phyloP scores from a whole-genome alignment of 2,113 vertebrate genomes.

The Urocitellus parryii region DNA sequence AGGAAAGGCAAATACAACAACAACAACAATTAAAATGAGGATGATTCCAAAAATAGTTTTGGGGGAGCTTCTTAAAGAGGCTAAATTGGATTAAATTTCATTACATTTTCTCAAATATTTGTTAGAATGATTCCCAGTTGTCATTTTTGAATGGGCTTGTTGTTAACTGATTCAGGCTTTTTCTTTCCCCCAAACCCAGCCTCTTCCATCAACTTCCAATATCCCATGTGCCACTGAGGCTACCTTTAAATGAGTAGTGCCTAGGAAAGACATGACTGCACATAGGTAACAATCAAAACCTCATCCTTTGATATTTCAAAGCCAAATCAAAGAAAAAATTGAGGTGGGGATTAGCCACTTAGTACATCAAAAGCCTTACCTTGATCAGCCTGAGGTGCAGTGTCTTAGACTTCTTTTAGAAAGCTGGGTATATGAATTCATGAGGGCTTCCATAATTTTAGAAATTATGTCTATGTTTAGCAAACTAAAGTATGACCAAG shows the following conservation, averaged over 20 bases:
- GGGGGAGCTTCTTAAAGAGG: not conserved
- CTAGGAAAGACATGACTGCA: not conserved
- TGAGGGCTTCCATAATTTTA: not conserved
- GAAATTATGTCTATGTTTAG: not conserved
- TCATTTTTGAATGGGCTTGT: not conserved
- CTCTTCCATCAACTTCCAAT: not conserved
- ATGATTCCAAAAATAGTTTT: not conserved
- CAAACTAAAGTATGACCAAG: not conserved
- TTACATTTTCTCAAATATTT: constrained; percentile 15
- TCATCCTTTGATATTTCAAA: not conserved
- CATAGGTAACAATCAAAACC: not conserved
- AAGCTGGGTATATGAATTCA: not conserved
- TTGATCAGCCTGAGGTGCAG: accelerated
- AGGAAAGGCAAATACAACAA: not conserved
- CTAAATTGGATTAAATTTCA: not conserved
- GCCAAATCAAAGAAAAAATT: not conserved
- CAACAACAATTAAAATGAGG: not conserved
- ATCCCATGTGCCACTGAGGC: not conserved
- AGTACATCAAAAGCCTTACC: not conserved
- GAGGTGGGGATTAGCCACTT: not conserved
- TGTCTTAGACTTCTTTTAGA: not conserved
- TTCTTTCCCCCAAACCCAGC: no score
- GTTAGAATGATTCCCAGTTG: not conserved
- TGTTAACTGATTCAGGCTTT: not conserved
- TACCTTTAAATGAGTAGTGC: not conserved